These are phyloP conservation scores for Bombus ignitus DNA, from an alignment of 1,140 invertebrate species.

Conservation along the genomic window DNA sequence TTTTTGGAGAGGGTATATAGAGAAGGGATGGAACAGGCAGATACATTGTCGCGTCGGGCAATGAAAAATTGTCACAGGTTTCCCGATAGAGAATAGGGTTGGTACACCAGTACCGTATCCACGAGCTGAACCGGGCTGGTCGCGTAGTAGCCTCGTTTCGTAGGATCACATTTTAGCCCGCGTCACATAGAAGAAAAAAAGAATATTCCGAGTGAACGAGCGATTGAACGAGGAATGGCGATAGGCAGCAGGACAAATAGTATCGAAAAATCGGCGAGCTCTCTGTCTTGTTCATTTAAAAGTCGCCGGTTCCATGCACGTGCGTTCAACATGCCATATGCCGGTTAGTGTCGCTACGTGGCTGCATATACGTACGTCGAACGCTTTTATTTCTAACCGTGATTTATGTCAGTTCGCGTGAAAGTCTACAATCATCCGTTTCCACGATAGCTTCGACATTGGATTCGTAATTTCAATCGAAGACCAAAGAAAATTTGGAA, in stretches of 20 bases:
- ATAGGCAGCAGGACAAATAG: conserved; percentile 54
- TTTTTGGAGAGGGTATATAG: not conserved
- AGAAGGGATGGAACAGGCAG: conserved; percentile 33
- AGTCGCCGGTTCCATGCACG: conserved; percentile 32
- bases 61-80: conserved; percentile 71
- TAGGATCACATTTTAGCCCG: conserved; percentile 22
- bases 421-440: not conserved
- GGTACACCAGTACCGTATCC: conserved; percentile 27
- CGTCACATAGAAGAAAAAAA: not conserved
- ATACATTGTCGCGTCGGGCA: conserved; percentile 70
- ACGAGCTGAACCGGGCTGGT: not conserved
- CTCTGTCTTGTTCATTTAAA: conserved; percentile 52
- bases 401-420: conserved; percentile 56
- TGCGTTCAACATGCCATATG: conserved; percentile 13
- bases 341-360: not conserved
- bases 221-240: conserved; percentile 14
- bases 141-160: conserved; percentile 33
- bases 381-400: conserved; percentile 42
- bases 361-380: not conserved
- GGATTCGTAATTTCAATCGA: not conserved
- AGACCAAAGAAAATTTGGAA: not conserved
- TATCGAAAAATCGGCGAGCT: conserved; percentile 58
- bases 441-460: not conserved
- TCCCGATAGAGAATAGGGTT: conserved; percentile 66
- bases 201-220: conserved; percentile 39